phyloP scores from a whole-genome alignment of 2,888 invertebrate species.

The Rhopalosiphum nymphaeae region DNA sequence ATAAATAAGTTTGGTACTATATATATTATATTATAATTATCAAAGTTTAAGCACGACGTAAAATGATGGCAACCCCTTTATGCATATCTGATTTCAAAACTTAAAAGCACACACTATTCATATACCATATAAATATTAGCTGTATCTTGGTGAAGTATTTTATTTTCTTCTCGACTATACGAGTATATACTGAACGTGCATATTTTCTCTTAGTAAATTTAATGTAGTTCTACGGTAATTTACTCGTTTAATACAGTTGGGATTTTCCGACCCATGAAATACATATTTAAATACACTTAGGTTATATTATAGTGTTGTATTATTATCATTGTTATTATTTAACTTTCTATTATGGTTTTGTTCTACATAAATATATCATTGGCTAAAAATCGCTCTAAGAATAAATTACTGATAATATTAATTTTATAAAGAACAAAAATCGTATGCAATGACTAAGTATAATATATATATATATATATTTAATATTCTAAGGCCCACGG shows the following conservation, averaged over 20 bases:
- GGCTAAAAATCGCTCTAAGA: not conserved
- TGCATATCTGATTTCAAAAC: constrained; percentile 48
- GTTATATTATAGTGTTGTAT: not conserved
- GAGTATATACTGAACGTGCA: not conserved
- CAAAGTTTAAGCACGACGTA: constrained; percentile 38
- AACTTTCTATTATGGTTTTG: not conserved
- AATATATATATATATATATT: not conserved
- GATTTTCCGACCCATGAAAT: not conserved
- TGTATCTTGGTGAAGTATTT: not conserved
- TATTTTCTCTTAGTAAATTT: not conserved
- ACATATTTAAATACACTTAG: not conserved
- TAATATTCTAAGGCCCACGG: not conserved
- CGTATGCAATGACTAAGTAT: not conserved
- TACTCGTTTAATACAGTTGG: not conserved
- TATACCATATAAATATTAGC: not conserved
- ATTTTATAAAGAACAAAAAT: not conserved
- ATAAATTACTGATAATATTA: not conserved
- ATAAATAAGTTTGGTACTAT: constrained; percentile 12
- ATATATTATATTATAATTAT: constrained; percentile 3
- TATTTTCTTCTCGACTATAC: not conserved
- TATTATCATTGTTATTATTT: not conserved
- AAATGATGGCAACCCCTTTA: constrained; percentile 52
- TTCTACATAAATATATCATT: not conserved
- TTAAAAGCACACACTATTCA: constrained; percentile 32
- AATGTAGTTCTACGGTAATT: not conserved